phyloP scores from a whole-genome alignment of 92 coral and sea anemone species.

The Galaxea fascicularis region DNA sequence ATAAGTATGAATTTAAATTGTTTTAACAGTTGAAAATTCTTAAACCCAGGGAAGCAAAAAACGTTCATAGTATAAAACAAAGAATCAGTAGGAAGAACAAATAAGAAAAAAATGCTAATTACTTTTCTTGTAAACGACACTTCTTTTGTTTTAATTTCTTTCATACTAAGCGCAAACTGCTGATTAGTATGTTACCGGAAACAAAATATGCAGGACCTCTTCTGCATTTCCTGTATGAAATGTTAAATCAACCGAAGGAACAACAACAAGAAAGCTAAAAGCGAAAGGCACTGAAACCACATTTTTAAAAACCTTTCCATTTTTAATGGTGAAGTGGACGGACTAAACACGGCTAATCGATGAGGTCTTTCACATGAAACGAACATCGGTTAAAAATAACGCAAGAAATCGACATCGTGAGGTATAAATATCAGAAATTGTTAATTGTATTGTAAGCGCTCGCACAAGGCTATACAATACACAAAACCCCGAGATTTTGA shows the following conservation, averaged over 20 bases:
- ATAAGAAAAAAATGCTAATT: neutral
- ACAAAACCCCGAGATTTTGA: constrained; percentile 7
- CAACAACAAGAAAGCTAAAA: neutral
- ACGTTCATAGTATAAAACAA: neutral
- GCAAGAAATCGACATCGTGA: constrained; percentile 4
- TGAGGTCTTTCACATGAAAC: neutral
- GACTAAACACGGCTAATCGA: neutral
- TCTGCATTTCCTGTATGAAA: constrained; percentile 26
- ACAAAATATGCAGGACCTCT: constrained; percentile 1
- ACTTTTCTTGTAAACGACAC: neutral
- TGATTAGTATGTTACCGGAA: constrained; percentile 34
- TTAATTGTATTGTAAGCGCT: neutral
- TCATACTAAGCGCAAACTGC: neutral
- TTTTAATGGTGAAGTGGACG: neutral
- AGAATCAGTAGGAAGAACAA: neutral
- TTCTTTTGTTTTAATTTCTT: neutral
- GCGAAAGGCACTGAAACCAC: neutral
- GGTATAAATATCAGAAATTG: constrained; percentile 18
- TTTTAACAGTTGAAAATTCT: neutral
- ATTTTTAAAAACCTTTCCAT: neutral
- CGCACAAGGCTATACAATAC: constrained; percentile 20
- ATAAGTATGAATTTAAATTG: neutral
- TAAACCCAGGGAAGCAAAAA: neutral
- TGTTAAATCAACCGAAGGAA: constrained; percentile 3
- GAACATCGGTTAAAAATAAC: constrained; percentile 17